Conservation (phyloP, 2,113 vertebrate species). For the Pterocles burchelli region DNA sequence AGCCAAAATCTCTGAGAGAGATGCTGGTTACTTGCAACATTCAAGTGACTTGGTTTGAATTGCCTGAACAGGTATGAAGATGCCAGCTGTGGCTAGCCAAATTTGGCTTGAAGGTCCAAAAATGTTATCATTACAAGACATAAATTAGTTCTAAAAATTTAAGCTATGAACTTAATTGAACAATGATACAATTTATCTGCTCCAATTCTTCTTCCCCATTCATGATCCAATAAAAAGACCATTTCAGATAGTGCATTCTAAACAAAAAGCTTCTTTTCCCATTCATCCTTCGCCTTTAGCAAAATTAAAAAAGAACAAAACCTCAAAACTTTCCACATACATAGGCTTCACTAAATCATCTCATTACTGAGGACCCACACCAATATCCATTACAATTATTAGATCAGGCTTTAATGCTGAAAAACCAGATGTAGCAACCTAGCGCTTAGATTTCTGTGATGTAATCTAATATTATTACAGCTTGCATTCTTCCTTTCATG, state of each 20-base stretch:
- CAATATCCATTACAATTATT: background rate
- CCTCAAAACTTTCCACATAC: background rate
- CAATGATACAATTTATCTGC: fast-evolving
- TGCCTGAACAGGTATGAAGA: background rate
- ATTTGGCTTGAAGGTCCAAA: background rate
- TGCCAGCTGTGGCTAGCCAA: background rate
- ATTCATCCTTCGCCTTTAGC: background rate
- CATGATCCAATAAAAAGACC: background rate
- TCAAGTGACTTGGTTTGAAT: background rate
- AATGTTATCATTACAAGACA: background rate
- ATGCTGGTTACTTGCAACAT: background rate
- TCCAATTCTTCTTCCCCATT: background rate
- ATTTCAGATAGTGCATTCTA: fast-evolving
- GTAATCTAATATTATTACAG: background rate
- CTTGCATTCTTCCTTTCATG: background rate
- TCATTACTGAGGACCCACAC: background rate
- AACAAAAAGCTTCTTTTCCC: background rate
- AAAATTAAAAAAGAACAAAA: background rate
- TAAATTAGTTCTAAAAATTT: background rate
- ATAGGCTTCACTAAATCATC: background rate
- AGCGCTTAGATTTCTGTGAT: background rate
- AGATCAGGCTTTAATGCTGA: background rate
- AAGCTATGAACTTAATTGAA: background rate
- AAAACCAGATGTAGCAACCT: background rate
- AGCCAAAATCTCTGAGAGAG: background rate